Base-by-base conservation (phyloP, 2,113 vertebrate species). In the Athene noctua region DNA sequence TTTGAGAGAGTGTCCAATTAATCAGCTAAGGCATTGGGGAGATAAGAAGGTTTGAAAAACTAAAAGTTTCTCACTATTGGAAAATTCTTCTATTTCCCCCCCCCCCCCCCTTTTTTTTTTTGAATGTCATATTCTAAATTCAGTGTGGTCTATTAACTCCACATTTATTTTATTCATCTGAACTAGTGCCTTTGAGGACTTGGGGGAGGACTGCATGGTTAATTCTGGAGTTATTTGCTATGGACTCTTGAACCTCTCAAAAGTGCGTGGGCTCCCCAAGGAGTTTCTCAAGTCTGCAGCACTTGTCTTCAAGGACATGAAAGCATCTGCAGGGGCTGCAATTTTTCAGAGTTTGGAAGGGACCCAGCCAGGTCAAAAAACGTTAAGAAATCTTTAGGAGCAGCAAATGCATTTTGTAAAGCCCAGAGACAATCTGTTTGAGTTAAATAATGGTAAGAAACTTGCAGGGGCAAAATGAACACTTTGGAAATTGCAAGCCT, bases 181-280 rank as follows among this genome's bases (percentile, higher is more conserved):
- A 86, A 88, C 72, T 90, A 16, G 13, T 86, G 80, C 68, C 54
- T 96, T 84, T 40, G 79, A 95, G 77, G 83, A 74, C 57, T n/a
- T 72, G 55, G 26, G 92, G 84, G 44, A 92, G 70, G 89, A 34
- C 44, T 47, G 86, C 57, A 46, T 55, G 90, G 95, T 88, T 97
- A 88, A 94, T 96, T 91, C 89, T 61, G 81, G 93, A 90, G 70
- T 86, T 94, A 94, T 74, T 90, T 96, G 81, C 94, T 85, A 82
- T 20, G 82, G 89, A 81, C 92, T 83, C 88, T 34, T 62, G 94
- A 96, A 93, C 55, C 26, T 86, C 92, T 95, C 79, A 36, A 55
- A 94, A 95, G 74, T 52, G 85, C 0, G 15, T 54, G 27, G 67
- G 65, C 44, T 92, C 93, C 70, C 92, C 61, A 36, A 29, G 61